phyloP scores from a whole-genome alignment of 2,888 invertebrate species.

The Brachyptera putata region DNA sequence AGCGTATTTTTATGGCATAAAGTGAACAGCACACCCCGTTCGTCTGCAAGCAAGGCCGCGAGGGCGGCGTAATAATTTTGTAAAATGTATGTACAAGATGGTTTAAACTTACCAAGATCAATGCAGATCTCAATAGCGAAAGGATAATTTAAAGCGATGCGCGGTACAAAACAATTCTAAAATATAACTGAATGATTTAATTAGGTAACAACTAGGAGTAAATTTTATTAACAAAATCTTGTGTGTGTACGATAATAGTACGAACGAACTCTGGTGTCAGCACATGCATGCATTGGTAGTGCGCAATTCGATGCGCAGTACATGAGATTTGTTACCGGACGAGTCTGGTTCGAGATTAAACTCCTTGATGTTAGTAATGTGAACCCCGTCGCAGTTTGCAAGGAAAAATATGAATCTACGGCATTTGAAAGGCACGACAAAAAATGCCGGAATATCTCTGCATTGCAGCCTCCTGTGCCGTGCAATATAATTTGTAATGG shows the following conservation, averaged over 20 bases:
- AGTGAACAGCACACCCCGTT: conserved; percentile 8
- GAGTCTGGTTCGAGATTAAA: conserved; percentile 23
- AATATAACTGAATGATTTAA: not conserved
- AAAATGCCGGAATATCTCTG: too few species aligned
- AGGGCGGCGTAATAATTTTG: conserved; percentile 4
- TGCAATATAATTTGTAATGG: too few species aligned
- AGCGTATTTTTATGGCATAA: too few species aligned
- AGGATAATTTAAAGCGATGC: conserved; percentile 1
- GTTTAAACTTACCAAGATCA: conserved; percentile 2
- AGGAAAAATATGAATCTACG: conserved; percentile 7
- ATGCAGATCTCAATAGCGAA: not conserved
- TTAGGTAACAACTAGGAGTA: conserved; percentile 5
- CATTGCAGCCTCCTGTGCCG: too few species aligned
- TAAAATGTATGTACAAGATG: not conserved
- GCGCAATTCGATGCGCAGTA: conserved; percentile 29
- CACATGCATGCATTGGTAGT: conserved; percentile 29
- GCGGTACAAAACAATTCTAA: conserved; percentile 6
- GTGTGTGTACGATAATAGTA: conserved; percentile 3
- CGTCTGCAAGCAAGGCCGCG: conserved; percentile 7
- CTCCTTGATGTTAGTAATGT: not conserved
- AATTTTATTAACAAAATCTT: conserved; percentile 10
- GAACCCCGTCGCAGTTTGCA: not conserved
- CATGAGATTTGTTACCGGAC: conserved; percentile 15
- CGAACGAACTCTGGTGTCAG: conserved; percentile 40
- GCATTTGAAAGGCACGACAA: too few species aligned